These are phyloP conservation scores for Dolichoris vasculosae DNA, from an alignment of 1,140 invertebrate species.

Conservation along the genomic window DNA sequence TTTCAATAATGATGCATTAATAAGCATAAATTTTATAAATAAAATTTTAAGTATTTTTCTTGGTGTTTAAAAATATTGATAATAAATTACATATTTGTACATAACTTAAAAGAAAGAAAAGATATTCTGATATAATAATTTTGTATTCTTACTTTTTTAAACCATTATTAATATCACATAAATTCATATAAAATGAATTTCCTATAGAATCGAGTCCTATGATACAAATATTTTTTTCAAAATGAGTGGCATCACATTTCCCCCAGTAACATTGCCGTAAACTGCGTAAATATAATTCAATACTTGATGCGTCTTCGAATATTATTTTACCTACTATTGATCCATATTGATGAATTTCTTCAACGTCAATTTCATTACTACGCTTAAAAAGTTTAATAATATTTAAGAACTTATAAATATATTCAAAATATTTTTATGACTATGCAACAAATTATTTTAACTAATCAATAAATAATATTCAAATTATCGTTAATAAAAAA, in stretches of 20 bases:
- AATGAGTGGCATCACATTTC: conserved; percentile 55
- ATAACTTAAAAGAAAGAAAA: no score
- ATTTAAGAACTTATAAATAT: no score
- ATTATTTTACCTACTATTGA: conserved; percentile 70
- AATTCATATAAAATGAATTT: conserved; percentile 68
- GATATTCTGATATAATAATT: neutral
- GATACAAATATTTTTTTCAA: conserved; percentile 65
- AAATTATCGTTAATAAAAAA: no score
- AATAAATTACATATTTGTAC: no score
- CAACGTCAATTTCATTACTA: conserved; percentile 25
- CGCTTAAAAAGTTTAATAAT: neutral
- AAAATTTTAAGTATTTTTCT: no score
- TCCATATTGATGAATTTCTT: conserved; percentile 76
- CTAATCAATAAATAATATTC: no score
- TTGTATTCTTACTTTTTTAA: conserved; percentile 70
- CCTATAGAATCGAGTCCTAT: conserved; percentile 68
- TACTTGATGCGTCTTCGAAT: conserved; percentile 61
- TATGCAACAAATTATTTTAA: no score
- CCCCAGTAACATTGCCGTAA: conserved; percentile 74
- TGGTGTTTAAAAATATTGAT: no score
- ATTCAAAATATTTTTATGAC: no score
- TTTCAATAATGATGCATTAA: no score
- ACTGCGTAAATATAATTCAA: conserved; percentile 73
- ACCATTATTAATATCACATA: conserved; percentile 66
- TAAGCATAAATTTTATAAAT: no score